These are phyloP conservation scores for Eumerus sabulonum DNA, from an alignment of 2,888 invertebrate genomes.

Conservation along the genomic window DNA sequence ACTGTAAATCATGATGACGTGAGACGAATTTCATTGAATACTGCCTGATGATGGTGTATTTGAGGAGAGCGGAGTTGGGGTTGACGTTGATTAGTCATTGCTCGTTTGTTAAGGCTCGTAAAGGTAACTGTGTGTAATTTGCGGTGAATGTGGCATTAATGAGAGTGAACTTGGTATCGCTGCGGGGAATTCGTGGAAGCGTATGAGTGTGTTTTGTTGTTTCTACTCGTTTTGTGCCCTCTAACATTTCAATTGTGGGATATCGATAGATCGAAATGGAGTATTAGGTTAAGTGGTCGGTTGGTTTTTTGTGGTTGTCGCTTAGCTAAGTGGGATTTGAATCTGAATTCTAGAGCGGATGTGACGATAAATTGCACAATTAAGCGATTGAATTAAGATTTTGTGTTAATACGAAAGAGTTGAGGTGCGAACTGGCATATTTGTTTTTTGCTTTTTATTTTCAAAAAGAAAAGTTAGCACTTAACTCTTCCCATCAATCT, in stretches of 20 bases:
- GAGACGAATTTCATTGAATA: conserved; percentile 35
- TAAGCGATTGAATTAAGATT: background rate
- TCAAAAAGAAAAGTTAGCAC: too few species aligned
- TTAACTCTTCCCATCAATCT: too few species aligned
- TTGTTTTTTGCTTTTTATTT: background rate
- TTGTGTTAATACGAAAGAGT: conserved; percentile 8
- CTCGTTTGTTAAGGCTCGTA: conserved; percentile 20
- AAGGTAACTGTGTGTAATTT: conserved; percentile 39
- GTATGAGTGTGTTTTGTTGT: conserved; percentile 12
- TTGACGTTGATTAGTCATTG: conserved; percentile 54
- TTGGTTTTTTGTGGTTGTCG: conserved; percentile 25
- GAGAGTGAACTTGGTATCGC: conserved; percentile 49
- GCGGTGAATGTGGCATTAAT: conserved; percentile 60
- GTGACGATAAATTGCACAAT: background rate
- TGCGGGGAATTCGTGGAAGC: conserved; percentile 49
- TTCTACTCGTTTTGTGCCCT: conserved; percentile 31
- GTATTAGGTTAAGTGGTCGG: conserved; percentile 42
- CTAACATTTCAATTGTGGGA: conserved; percentile 40
- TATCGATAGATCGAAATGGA: conserved; percentile 42
- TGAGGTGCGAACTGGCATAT: conserved; percentile 2
- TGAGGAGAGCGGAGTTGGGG: conserved; percentile 19
- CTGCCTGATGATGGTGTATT: background rate
- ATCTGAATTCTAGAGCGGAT: conserved; percentile 16
- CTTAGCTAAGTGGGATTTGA: background rate
- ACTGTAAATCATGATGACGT: conserved; percentile 47